A percentile compares a stretch with the other conserved stretches of the same genome.
Evolutionary conservation across 2,113 vertebrate species (phyloP).

Genomic region (Turdus rufiventris): DNA sequence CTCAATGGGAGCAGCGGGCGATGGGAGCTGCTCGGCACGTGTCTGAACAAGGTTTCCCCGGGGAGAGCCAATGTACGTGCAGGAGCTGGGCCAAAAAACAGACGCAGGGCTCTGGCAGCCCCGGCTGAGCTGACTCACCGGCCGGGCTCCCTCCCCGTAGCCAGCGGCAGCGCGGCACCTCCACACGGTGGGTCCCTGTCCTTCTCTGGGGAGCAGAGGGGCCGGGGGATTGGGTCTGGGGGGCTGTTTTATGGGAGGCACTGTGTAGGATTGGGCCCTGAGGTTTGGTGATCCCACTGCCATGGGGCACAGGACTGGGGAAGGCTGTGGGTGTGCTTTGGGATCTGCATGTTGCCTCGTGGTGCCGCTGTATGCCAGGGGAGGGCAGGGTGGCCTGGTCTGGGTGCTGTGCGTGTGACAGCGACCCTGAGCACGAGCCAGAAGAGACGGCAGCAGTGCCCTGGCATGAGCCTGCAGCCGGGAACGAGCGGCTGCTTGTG

Average conservation of each 20-base stretch:
- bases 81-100: conserved; percentile 16
- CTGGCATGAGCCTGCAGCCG: too few species aligned
- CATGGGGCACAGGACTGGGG: not conserved
- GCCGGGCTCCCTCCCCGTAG: not conserved
- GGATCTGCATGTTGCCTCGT: not conserved
- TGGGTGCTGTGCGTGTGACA: not conserved
- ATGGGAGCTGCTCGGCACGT: not conserved
- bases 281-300: accelerated
- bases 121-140: conserved; percentile 12
- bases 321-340: not conserved
- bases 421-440: accelerated
- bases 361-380: not conserved
- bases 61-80: not conserved
- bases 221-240: not conserved
- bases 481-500: not conserved
- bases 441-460: not conserved
- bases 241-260: not conserved
- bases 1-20: not conserved
- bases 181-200: conserved; percentile 1
- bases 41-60: not conserved
- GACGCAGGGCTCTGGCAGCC: conserved; percentile 25
- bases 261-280: not conserved
- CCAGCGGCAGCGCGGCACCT: not conserved
- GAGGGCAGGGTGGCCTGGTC: not conserved
- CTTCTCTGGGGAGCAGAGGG: not conserved